These are phyloP conservation scores for Orchestia grillus DNA, from an alignment of 1,140 invertebrate genomes.

Conservation along the genomic window DNA sequence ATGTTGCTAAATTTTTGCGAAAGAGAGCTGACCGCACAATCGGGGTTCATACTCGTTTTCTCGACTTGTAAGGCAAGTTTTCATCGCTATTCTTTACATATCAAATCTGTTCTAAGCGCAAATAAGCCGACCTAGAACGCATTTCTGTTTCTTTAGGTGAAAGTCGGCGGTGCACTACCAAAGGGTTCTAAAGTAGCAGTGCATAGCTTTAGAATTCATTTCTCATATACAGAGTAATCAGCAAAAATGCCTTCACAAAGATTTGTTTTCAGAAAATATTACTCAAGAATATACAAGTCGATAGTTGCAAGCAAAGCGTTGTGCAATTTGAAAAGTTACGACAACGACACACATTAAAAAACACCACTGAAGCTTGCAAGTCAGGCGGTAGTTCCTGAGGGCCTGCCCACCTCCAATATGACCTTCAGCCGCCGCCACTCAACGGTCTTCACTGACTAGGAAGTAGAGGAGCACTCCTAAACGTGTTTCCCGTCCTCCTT, in stretches of 20 bases:
- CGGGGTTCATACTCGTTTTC: background rate
- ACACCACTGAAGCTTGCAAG: background rate
- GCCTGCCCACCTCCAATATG: background rate
- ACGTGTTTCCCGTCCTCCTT: constrained; percentile 5
- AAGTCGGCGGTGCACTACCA: background rate
- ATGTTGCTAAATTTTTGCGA: background rate
- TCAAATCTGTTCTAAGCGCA: background rate
- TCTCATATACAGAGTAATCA: background rate
- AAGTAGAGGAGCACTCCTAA: constrained; percentile 1
- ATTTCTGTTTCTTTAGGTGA: background rate
- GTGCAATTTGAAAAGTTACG: background rate
- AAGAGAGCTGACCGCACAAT: background rate
- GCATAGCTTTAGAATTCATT: background rate
- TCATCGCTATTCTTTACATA: background rate
- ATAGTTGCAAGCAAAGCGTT: background rate
- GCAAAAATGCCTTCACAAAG: background rate
- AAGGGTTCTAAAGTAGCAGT: background rate
- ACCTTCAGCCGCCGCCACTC: constrained; percentile 28
- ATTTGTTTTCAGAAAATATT: background rate
- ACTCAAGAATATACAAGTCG: background rate
- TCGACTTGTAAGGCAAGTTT: background rate
- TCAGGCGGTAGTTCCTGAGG: background rate
- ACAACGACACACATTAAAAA: background rate
- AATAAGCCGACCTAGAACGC: background rate
- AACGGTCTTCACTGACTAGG: constrained; percentile 39